Evolutionary conservation across 2,113 vertebrate genomes (phyloP).

Genomic region (Oreochromis aureus): DNA sequence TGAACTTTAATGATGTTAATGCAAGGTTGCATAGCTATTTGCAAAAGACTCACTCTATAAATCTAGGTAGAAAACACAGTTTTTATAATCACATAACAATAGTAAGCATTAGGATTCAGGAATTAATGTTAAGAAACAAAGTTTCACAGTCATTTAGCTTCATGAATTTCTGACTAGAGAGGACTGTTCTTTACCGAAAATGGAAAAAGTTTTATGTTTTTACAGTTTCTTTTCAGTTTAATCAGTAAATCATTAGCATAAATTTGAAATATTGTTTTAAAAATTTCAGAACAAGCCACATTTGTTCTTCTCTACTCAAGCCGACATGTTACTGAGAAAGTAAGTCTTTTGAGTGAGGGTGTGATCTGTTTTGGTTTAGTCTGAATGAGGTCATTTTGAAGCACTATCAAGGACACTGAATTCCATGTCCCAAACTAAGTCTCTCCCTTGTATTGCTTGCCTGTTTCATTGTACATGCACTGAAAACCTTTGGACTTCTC

Average conservation of each 20-base stretch:
- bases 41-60: neutral
- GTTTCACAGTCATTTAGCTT: neutral
- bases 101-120: neutral
- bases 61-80: neutral
- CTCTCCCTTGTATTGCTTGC: neutral
- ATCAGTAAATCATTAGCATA: neutral
- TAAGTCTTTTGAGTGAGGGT: neutral
- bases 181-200: neutral
- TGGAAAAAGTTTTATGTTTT: neutral
- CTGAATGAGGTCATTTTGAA: conserved; percentile 24
- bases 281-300: neutral
- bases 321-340: neutral
- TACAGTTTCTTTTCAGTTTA: neutral
- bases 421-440: neutral
- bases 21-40: neutral
- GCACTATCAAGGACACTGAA: neutral
- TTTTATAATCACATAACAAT: neutral
- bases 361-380: conserved; percentile 26
- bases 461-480: neutral
- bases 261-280: neutral
- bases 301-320: neutral
- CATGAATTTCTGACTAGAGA: neutral
- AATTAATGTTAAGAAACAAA: neutral
- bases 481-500: neutral
- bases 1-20: neutral